Evolutionary conservation across 64 coral and sea anemone genomes (phyloP).

Genomic region (Cladopsammia gracilis): DNA sequence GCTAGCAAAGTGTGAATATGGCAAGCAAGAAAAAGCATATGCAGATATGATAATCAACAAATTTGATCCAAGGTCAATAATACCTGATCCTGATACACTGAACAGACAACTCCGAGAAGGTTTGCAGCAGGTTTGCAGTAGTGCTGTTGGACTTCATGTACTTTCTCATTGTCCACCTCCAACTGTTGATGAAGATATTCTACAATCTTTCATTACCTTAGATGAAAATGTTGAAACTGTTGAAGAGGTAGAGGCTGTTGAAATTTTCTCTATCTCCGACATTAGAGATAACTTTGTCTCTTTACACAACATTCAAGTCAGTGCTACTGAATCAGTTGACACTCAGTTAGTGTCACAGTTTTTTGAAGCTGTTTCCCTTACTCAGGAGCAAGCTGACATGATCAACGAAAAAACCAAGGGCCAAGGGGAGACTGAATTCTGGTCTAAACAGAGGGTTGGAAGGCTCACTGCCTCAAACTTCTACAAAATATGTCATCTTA

Average conservation of each 20-base stretch:
- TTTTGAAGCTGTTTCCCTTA: too few relatives aligned
- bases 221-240: not conserved
- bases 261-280: not conserved
- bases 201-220: too few relatives aligned
- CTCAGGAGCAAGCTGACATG: slow-evolving; percentile 42
- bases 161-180: slow-evolving; percentile 4
- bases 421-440: slow-evolving; percentile 37
- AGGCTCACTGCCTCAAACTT: slow-evolving; percentile 40
- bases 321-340: too few relatives aligned
- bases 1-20: slow-evolving; percentile 42
- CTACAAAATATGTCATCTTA: slow-evolving; percentile 25
- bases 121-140: not conserved
- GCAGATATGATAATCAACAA: too few relatives aligned
- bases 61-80: too few relatives aligned
- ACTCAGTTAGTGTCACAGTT: too few relatives aligned
- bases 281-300: too few relatives aligned
- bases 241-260: not conserved
- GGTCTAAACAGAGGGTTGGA: slow-evolving; percentile 29
- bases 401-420: slow-evolving; percentile 42
- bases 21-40: slow-evolving; percentile 13
- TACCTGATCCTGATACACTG: too few relatives aligned
- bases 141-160: slow-evolving; percentile 1
- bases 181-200: not conserved
- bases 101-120: not conserved
- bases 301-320: too few relatives aligned